Evolutionary conservation across 1,140 invertebrate genomes (phyloP), one percentile per base, ranked within the genome.

Genomic region (Heliconius himera): DNA sequence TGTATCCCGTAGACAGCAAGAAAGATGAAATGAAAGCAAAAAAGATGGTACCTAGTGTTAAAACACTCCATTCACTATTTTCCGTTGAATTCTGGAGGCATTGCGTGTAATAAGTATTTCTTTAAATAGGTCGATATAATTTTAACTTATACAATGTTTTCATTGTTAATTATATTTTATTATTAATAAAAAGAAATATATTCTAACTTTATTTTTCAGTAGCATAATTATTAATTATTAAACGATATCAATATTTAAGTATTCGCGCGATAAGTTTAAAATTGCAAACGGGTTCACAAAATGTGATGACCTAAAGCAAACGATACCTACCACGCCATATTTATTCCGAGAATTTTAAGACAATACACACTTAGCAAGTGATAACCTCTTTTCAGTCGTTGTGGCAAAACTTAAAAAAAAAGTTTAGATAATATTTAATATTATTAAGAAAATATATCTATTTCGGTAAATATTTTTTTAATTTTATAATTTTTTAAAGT

Each of bases 211-310:
- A 56, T 22, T 11, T 56, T 56, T 56, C n/a, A 22, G 20, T 66
- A 66, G 60, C 26, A 16, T 1, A 26, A 66, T 29, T 18, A 18
- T 22, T 6, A 70, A 22, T n/a, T 49, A 41, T 76, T 9, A 76
- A 76, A 76, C 22, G 60, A 70, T 76, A 76, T 20, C 60, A 76
- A 76, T 76, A 36, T 76, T 70, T 70, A 76, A 22, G 66, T 29
- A 26, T 76, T 22, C n/a, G 1, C 16, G 38, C 60, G 74, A 76
- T 76, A 76, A 76, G n/a, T 46, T 33, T 9, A 70, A 76, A 76
- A 70, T 41, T 73, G 77, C 72, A 38, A 74, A 78, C 41, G 8
- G 54, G 33, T 66, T 41, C 56, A 78, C 54, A 60, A 78, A 66
- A 78, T 78, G n/a, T 70, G 51, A 49, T 78, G 77, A 78, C 54